Evolutionary conservation across 2,797 vertebrate species (phyloP).

Genomic region (Mionectes olivaceus): DNA sequence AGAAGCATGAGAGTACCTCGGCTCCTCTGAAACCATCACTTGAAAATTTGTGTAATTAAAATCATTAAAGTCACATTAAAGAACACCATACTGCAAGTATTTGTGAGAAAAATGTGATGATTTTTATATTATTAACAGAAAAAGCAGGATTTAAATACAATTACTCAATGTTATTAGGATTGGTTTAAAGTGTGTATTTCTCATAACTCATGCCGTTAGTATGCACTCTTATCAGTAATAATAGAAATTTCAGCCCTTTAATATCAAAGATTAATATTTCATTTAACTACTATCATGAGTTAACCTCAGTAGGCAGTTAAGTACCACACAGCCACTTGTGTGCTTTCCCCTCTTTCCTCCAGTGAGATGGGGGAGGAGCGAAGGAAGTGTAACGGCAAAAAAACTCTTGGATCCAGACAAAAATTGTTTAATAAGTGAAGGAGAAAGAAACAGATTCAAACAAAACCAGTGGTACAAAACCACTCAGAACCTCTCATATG

Average conservation of each 20-base stretch:
- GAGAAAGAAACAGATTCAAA: not conserved
- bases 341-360: accelerated
- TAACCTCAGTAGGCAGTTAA: not conserved
- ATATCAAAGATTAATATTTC: not conserved
- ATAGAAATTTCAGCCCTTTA: not conserved
- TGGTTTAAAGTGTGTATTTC: not conserved
- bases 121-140: not conserved
- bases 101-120: not conserved
- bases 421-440: not conserved
- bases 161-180: not conserved
- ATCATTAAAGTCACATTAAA: not conserved
- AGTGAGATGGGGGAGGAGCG: accelerated
- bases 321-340: accelerated
- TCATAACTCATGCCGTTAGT: not conserved
- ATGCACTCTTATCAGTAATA: not conserved
- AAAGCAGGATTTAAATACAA: not conserved
- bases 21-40: not conserved
- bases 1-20: not conserved
- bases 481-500: accelerated
- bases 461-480: not conserved
- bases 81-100: not conserved
- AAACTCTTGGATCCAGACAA: accelerated
- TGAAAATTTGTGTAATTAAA: not conserved
- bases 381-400: not conserved
- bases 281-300: not conserved